phyloP scores from a whole-genome alignment of 1,140 invertebrate genomes.

The Habropoda laboriosa region DNA sequence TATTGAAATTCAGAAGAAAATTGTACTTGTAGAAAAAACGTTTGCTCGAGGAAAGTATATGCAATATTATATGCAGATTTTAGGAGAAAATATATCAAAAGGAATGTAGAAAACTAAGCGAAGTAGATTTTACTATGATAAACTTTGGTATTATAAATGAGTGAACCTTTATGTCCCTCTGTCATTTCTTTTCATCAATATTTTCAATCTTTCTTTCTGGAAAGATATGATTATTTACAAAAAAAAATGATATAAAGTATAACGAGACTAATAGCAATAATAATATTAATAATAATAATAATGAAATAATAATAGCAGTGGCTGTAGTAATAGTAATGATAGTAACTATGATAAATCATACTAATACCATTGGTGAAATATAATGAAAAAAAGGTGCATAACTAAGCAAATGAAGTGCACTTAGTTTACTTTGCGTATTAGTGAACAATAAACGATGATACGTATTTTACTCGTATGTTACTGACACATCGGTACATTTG shows the following conservation, averaged over 20 bases:
- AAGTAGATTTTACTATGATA: constrained; percentile 74
- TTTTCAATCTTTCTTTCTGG: constrained; percentile 36
- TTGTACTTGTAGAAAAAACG: constrained; percentile 61
- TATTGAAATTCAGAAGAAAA: constrained; percentile 43
- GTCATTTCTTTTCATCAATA: constrained; percentile 44
- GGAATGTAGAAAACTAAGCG: constrained; percentile 70
- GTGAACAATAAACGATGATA: constrained; percentile 46
- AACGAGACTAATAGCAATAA: constrained; percentile 62
- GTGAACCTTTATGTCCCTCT: constrained; percentile 66
- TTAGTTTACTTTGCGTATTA: constrained; percentile 40
- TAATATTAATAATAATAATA: constrained; percentile 33
- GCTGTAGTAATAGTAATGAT: constrained; percentile 54
- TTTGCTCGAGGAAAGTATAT: constrained; percentile 58
- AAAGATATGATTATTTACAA: constrained; percentile 68
- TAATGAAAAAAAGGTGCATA: constrained; percentile 38
- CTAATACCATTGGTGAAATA: constrained; percentile 63
- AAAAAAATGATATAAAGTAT: constrained; percentile 63
- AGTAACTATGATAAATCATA: constrained; percentile 57
- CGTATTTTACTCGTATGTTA: constrained; percentile 21
- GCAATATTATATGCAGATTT: constrained; percentile 25
- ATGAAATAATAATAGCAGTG: constrained; percentile 44
- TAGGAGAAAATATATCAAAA: constrained; percentile 37
- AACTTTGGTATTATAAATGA: constrained; percentile 81
- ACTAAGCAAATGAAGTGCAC: constrained; percentile 44
- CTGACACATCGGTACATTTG: constrained; percentile 39